Percentiles rank a stretch among this genome's conserved stretches.
These are phyloP conservation scores for Synergus itoensis DNA, from an alignment of 2,888 invertebrate genomes.

Conservation along the genomic window DNA sequence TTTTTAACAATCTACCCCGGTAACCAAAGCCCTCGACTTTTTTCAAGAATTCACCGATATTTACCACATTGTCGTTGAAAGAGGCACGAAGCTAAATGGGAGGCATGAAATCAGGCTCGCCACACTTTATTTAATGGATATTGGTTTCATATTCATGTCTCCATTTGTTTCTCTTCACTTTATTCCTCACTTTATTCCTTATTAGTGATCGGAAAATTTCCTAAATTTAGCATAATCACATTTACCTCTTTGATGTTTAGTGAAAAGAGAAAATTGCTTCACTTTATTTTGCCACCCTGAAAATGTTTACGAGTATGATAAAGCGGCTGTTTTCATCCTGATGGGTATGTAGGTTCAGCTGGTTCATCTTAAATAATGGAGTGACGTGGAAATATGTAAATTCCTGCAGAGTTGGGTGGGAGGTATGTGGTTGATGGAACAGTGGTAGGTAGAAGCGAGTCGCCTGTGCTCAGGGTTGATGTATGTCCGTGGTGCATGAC, in stretches of 20 bases:
- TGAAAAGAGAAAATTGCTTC: too few species aligned
- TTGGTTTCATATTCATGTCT: neutral
- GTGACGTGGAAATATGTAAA: slow-evolving; percentile 64
- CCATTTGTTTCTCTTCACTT: neutral
- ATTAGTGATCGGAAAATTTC: too few species aligned
- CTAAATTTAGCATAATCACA: too few species aligned
- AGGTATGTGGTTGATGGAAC: slow-evolving; percentile 41
- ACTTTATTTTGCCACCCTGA: neutral
- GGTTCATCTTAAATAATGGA: slow-evolving; percentile 60
- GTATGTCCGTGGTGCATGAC: slow-evolving; percentile 75
- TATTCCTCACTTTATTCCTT: too few species aligned
- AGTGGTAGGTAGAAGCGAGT: slow-evolving; percentile 53
- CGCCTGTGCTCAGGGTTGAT: slow-evolving; percentile 67
- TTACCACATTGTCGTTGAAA: neutral
- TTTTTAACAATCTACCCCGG: slow-evolving; percentile 65
- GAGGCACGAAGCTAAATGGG: neutral
- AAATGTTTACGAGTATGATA: slow-evolving; percentile 59
- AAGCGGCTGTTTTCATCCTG: slow-evolving; percentile 54
- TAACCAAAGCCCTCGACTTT: slow-evolving; percentile 12
- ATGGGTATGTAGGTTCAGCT: slow-evolving; percentile 31
- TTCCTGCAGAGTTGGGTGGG: slow-evolving; percentile 50
- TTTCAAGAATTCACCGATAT: slow-evolving; percentile 40
- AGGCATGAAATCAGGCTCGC: slow-evolving; percentile 1
- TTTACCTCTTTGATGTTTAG: too few species aligned
- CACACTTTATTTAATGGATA: slow-evolving; percentile 3